Evolutionary conservation across 1,140 invertebrate genomes (phyloP).

Genomic region (Pemphigus obesinymphae): DNA sequence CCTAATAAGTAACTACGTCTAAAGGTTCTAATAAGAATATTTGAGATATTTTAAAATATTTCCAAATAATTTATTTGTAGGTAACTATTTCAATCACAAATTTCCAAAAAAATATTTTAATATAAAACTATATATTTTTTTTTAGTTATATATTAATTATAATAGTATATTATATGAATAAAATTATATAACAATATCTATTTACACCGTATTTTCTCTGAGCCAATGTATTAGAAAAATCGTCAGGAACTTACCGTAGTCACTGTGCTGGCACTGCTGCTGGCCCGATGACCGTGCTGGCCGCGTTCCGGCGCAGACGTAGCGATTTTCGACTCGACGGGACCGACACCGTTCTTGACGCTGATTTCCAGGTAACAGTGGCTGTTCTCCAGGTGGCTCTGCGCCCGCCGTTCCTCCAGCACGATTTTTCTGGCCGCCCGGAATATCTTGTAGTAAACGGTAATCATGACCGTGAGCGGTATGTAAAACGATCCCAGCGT

Average conservation of each 20-base stretch:
- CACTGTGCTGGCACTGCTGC: conserved; percentile 62
- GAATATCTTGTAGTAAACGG: conserved; percentile 89
- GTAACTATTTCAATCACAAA: too few species aligned
- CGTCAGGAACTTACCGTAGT: conserved; percentile 48
- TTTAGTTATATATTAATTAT: too few species aligned
- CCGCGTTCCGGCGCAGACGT: conserved; percentile 53
- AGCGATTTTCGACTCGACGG: conserved; percentile 59
- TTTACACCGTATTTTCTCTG: too few species aligned
- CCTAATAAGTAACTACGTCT: too few species aligned
- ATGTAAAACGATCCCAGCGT: conserved; percentile 87
- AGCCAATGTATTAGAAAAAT: too few species aligned
- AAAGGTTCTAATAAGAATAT: too few species aligned
- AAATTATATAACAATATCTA: too few species aligned
- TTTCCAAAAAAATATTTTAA: too few species aligned
- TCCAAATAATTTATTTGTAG: too few species aligned
- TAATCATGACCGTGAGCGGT: conserved; percentile 81
- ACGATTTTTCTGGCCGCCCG: conserved; percentile 77
- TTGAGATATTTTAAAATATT: too few species aligned
- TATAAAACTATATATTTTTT: too few species aligned
- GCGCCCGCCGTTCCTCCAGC: conserved; percentile 76
- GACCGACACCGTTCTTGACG: conserved; percentile 64
- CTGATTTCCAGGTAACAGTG: conserved; percentile 66
- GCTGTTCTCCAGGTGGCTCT: conserved; percentile 71
- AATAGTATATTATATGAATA: too few species aligned
- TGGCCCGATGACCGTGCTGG: conserved; percentile 52